Percentiles rank a stretch among this genome's conserved stretches.
These are phyloP conservation scores for Epinephelus moara DNA, from an alignment of 2,113 vertebrate species.

Conservation along the genomic window DNA sequence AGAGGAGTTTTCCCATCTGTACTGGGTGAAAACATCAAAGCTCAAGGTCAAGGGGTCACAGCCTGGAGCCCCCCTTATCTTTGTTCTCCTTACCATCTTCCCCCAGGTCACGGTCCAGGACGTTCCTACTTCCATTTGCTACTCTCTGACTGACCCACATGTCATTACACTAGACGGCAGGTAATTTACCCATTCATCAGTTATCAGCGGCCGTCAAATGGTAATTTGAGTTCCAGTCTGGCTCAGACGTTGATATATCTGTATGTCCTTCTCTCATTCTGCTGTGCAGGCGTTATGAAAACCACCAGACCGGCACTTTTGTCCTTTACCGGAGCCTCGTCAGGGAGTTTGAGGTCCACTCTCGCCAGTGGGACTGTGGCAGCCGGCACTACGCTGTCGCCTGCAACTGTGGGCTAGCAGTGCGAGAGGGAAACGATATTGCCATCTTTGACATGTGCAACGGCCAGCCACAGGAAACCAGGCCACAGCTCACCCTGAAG, in stretches of 20 bases:
- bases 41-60: slow-evolving; percentile 28
- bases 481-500: slow-evolving; percentile 79
- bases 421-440: slow-evolving; percentile 75
- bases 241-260: neutral
- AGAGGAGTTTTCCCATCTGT: slow-evolving; percentile 49
- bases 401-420: slow-evolving; percentile 84
- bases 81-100: slow-evolving; percentile 44
- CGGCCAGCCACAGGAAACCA: slow-evolving; percentile 75
- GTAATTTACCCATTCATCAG: slow-evolving; percentile 62
- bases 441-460: slow-evolving; percentile 86
- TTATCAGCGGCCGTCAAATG: neutral
- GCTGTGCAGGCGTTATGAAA: slow-evolving; percentile 80
- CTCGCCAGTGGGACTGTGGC: slow-evolving; percentile 86
- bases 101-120: slow-evolving; percentile 87
- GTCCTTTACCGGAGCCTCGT: slow-evolving; percentile 80
- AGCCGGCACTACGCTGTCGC: slow-evolving; percentile 75
- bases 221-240: neutral
- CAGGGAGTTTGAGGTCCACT: slow-evolving; percentile 83
- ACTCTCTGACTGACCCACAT: slow-evolving; percentile 87
- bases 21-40: slow-evolving; percentile 65
- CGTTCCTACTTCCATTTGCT: slow-evolving; percentile 86
- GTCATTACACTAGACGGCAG: slow-evolving; percentile 88
- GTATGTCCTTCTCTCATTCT: neutral
- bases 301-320: slow-evolving; percentile 85
- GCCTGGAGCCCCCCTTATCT: slow-evolving; percentile 15